phyloP scores from a whole-genome alignment of 2,797 vertebrate genomes.

The Poecilia gillii region DNA sequence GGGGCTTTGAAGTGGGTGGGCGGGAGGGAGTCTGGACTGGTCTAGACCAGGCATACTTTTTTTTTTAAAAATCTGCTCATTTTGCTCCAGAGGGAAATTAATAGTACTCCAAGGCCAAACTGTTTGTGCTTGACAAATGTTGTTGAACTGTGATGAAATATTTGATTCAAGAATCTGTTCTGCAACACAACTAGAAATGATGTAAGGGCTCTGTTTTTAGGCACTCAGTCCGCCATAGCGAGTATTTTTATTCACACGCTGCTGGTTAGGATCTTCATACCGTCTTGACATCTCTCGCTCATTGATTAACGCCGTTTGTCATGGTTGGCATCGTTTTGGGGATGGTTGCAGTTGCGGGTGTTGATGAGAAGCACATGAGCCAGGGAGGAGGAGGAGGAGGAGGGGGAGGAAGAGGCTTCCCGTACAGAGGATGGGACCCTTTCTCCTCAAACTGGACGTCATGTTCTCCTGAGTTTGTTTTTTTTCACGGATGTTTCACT shows the following conservation, averaged over 20 bases:
- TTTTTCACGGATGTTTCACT: conserved; percentile 27
- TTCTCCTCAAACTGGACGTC: conserved; percentile 36
- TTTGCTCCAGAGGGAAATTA: conserved; percentile 16
- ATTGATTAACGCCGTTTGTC: background rate
- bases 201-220: background rate
- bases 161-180: background rate
- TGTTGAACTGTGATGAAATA: background rate
- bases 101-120: conserved; percentile 5
- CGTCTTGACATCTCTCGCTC: background rate
- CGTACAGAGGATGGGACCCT: conserved; percentile 51
- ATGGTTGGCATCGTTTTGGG: background rate
- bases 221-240: background rate
- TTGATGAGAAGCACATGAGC: conserved; percentile 46
- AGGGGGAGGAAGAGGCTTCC: conserved; percentile 39
- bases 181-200: background rate
- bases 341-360: conserved; percentile 15
- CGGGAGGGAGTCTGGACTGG: conserved; percentile 45
- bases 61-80: conserved; percentile 4
- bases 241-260: background rate
- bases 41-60: conserved; percentile 47
- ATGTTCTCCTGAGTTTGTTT: conserved; percentile 41
- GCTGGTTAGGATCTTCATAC: background rate
- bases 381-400: conserved; percentile 39
- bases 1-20: conserved; percentile 65
- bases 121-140: conserved; percentile 11